Base-by-base conservation (phyloP, 2,113 vertebrate genomes). In the Leptobrachium leishanense region DNA sequence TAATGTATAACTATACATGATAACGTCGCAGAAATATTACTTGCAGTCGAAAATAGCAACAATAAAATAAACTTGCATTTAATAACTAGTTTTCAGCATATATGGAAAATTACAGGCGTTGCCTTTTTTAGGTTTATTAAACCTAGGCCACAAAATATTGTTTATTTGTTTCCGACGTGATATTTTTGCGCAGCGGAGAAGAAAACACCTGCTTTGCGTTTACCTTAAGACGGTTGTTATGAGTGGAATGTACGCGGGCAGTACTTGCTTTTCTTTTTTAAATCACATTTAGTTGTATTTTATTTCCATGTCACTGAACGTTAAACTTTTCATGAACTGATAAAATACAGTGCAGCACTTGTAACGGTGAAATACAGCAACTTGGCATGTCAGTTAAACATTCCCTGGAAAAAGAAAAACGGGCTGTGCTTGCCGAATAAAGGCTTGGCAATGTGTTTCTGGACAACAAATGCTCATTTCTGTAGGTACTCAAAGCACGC, bases 381-480 rank as follows among this genome's bases (percentile, higher is more conserved):
- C 69, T 72, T 72, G 69, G 31, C 9, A 72, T 54, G 44, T 39
- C 20, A 31, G 69, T 70, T 7, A 70, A 70, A 70, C 43, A 13
- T 46, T 70, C 2, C 20, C 46, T 68, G 66, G 62, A 69, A 50
- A 77, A 77, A 77, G 2, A 50, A 77, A 77, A 77, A 5, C 43
- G 67, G 42, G 54, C 40, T 77, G 75, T 70, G 54, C 42, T 70
- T 40, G 12, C 42, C 5, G 15, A 39, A 67, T 7, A n/a, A 10
- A 54, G 74, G 15, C 50, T 74, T 80, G 71, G 50, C 77, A 57
- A 13, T 40, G 44, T 9, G 42, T 40, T 79, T 44, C 46, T 66
- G 40, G 54, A 53, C 64, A 79, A 80, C 77, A 80, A 80, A 74
- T 31, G 42, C 20, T 68, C 77, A 74, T 74, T 80, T 74, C 77